These are phyloP conservation scores for Platynereis dumerilii DNA, from an alignment of 2,888 invertebrate genomes.

Conservation along the genomic window DNA sequence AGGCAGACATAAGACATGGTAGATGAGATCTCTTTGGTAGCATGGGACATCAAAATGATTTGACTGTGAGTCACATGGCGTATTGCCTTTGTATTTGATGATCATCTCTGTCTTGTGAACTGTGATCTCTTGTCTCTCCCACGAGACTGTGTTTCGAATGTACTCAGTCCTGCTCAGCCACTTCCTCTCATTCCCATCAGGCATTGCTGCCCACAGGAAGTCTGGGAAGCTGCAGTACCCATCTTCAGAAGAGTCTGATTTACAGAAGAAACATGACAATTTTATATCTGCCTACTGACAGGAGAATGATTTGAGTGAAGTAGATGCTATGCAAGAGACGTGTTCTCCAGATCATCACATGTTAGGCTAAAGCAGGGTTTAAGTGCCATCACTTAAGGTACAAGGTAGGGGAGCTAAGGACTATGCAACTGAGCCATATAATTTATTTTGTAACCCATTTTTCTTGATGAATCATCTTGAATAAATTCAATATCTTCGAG, in stretches of 20 bases:
- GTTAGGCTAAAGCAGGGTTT: too few species aligned
- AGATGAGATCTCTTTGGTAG: slow-evolving; percentile 23
- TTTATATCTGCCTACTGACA: too few species aligned
- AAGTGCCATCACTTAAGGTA: too few species aligned
- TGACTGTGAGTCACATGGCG: slow-evolving; percentile 15
- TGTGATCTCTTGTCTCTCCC: slow-evolving; percentile 32
- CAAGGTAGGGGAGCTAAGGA: too few species aligned
- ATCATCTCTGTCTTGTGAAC: slow-evolving; percentile 26
- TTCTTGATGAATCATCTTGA: too few species aligned
- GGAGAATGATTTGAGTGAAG: too few species aligned
- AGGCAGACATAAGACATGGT: slow-evolving; percentile 20
- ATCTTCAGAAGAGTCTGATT: slow-evolving; percentile 13
- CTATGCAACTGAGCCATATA: too few species aligned
- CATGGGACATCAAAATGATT: slow-evolving; percentile 18
- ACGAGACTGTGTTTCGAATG: slow-evolving; percentile 28
- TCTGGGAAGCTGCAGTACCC: slow-evolving; percentile 35
- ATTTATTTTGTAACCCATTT: too few species aligned
- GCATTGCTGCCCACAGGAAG: slow-evolving; percentile 29
- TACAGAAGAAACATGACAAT: too few species aligned
- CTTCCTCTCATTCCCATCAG: slow-evolving; percentile 28
- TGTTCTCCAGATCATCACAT: too few species aligned
- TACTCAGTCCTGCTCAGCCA: slow-evolving; percentile 36
- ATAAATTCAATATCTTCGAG: too few species aligned
- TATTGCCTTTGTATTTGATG: slow-evolving; percentile 20
- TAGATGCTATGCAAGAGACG: too few species aligned